phyloP scores from a whole-genome alignment of 2,888 invertebrate genomes.

The Iselma pallidipennis region DNA sequence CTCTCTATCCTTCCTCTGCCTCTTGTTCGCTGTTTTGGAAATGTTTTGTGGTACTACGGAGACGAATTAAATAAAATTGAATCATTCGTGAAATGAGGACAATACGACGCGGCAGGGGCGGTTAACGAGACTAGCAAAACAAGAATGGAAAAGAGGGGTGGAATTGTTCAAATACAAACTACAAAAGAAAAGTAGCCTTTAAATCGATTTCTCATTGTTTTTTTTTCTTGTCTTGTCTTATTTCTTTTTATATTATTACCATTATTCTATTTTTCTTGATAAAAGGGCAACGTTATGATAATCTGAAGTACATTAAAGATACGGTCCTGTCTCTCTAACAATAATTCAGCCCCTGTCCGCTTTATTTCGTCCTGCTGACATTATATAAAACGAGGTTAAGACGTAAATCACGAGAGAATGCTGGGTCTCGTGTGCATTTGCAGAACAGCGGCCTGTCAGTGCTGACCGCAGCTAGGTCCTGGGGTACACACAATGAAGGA shows the following conservation, averaged over 20 bases:
- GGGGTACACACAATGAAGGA: constrained; percentile 43
- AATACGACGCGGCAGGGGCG: constrained; percentile 10
- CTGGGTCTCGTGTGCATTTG: constrained; percentile 44
- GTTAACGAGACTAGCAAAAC: background rate
- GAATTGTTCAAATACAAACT: background rate
- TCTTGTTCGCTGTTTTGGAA: constrained; percentile 35
- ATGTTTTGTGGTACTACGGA: constrained; percentile 43
- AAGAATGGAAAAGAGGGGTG: background rate
- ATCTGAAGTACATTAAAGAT: background rate
- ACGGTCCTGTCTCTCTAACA: background rate
- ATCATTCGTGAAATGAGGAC: constrained; percentile 28
- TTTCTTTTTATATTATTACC: too few relatives aligned
- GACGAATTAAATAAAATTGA: constrained; percentile 43
- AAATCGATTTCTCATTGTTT: background rate
- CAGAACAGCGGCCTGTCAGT: constrained; percentile 42
- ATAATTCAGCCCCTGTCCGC: background rate
- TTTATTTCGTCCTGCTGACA: constrained; percentile 52
- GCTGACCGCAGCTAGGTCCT: constrained; percentile 53
- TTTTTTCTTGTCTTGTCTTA: background rate
- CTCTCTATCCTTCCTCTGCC: constrained; percentile 14
- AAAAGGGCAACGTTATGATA: background rate
- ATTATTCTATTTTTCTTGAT: background rate
- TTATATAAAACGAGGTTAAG: constrained; percentile 63
- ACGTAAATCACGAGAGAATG: constrained; percentile 64
- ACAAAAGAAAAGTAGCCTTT: background rate